Conservation (phyloP, 2,113 vertebrate species). For the Sebastes fasciatus region DNA sequence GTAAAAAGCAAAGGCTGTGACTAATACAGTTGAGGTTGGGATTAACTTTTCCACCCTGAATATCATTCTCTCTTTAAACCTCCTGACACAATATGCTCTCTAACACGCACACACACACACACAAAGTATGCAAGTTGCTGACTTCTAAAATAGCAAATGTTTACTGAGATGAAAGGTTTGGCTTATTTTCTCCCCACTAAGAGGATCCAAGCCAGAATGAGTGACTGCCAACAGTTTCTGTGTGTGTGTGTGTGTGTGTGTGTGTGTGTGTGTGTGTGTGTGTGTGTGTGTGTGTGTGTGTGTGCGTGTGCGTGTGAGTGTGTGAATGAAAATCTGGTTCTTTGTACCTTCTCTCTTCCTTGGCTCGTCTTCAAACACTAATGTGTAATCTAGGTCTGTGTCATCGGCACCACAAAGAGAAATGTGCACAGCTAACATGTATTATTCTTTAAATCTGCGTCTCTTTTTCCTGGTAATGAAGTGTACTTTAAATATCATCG, state of each 20-base stretch:
- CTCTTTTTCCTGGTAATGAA: conserved; percentile 29
- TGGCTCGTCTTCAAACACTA: conserved; percentile 57
- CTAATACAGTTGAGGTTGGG: conserved; percentile 71
- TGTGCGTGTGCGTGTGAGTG: conserved; percentile 21
- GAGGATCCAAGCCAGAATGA: conserved; percentile 73
- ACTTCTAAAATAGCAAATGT: conserved; percentile 76
- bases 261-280: conserved; percentile 18
- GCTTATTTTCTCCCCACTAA: conserved; percentile 69
- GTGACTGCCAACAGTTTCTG: conserved; percentile 68
- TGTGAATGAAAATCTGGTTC: conserved; percentile 41
- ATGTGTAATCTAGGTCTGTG: conserved; percentile 58
- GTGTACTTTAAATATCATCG: conserved; percentile 6
- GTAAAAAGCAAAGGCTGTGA: conserved; percentile 53
- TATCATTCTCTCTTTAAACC: conserved; percentile 69
- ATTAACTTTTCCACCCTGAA: conserved; percentile 74
- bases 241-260: conserved; percentile 11
- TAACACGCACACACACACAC: conserved; percentile 8
- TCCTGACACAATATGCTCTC: conserved; percentile 33
- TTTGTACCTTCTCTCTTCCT: conserved; percentile 52
- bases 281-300: conserved; percentile 16
- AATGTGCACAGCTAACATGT: conserved; percentile 34
- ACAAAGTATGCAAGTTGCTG: conserved; percentile 62
- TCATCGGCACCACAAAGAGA: conserved; percentile 66
- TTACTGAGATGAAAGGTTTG: conserved; percentile 78
- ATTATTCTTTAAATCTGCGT: conserved; percentile 50